phyloP scores from a whole-genome alignment of 2,888 invertebrate species.

The Augochlorella aurata region DNA sequence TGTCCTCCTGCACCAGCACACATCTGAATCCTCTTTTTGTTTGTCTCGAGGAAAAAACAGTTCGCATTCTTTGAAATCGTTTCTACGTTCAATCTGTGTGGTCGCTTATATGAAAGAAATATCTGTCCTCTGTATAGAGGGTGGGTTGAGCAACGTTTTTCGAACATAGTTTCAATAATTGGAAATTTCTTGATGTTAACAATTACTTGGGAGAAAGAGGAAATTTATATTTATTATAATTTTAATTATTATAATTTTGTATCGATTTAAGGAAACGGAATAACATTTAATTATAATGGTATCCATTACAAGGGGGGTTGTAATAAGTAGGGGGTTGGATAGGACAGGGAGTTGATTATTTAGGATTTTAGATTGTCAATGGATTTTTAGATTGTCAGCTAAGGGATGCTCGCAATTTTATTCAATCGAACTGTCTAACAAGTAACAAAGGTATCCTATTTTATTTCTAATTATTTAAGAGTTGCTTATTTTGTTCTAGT shows the following conservation, averaged over 20 bases:
- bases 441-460: neutral
- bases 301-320: too few species aligned
- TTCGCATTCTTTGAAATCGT: neutral
- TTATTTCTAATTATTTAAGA: neutral
- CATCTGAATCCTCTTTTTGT: neutral
- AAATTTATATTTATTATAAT: too few species aligned
- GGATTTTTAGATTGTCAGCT: too few species aligned
- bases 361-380: too few species aligned
- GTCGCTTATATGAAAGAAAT: neutral
- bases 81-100: neutral
- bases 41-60: neutral
- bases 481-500: neutral
- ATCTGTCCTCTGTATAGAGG: neutral
- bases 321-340: too few species aligned
- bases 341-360: neutral
- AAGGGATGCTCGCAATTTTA: too few species aligned
- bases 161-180: neutral
- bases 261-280: too few species aligned
- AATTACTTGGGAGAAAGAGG: too few species aligned
- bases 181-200: too few species aligned
- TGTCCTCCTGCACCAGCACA: conserved; percentile 13
- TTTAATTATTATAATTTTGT: too few species aligned
- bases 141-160: neutral
- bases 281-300: too few species aligned
- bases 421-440: neutral